Evolutionary conservation across 2,113 vertebrate species (phyloP).

Genomic region (Psittacula cyanocephala): DNA sequence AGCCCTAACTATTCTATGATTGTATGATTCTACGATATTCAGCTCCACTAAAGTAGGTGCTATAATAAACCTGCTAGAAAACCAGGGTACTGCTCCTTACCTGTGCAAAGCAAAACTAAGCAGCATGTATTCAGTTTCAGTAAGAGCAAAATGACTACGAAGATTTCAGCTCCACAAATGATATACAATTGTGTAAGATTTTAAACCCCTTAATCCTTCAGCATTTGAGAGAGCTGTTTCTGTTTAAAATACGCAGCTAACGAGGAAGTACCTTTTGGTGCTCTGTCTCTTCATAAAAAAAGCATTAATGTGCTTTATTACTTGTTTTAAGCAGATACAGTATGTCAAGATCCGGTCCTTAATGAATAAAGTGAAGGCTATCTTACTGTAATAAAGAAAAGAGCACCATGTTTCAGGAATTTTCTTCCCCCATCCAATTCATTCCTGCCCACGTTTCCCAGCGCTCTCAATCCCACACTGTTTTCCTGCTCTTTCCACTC

Average conservation of each 20-base stretch:
- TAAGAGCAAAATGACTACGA: neutral
- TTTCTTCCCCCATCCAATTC: neutral
- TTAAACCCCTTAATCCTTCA: neutral
- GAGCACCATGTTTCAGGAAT: neutral
- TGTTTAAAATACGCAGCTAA: neutral
- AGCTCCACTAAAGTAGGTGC: neutral
- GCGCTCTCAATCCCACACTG: neutral
- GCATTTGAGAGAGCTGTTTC: neutral
- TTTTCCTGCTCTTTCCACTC: neutral
- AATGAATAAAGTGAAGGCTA: neutral
- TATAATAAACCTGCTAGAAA: neutral
- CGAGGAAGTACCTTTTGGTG: neutral
- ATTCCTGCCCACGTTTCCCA: neutral
- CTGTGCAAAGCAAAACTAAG: neutral
- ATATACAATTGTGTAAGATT: neutral
- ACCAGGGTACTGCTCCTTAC: neutral
- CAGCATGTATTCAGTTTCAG: neutral
- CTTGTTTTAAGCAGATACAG: neutral
- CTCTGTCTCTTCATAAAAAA: neutral
- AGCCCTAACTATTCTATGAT: too few relatives aligned
- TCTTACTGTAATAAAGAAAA: neutral
- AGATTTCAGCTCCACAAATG: neutral
- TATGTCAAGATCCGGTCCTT: neutral
- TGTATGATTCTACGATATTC: neutral
- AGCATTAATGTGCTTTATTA: neutral